Conservation (phyloP, 2,797 vertebrate genomes). For the Tolypeutes matacus region DNA sequence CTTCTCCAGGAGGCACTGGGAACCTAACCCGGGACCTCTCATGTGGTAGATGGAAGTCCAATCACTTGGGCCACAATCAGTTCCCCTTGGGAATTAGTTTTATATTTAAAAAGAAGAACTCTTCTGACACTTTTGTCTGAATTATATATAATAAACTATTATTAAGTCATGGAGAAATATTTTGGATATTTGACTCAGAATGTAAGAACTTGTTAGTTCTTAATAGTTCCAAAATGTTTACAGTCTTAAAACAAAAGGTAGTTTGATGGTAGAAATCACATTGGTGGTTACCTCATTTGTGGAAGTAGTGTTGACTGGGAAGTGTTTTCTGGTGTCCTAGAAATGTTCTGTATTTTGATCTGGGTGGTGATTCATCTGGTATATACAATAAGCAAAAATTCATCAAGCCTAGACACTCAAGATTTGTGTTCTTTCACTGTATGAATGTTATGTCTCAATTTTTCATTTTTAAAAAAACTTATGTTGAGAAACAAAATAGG, state of each 20-base stretch:
- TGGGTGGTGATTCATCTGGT: background rate
- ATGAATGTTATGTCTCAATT: background rate
- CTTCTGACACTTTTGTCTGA: background rate
- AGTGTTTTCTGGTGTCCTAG: background rate
- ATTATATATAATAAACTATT: constrained; percentile 13
- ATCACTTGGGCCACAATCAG: too few relatives aligned
- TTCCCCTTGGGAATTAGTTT: background rate
- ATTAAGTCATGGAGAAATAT: background rate
- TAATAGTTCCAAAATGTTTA: constrained; percentile 18
- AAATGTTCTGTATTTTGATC: background rate
- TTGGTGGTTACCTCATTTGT: background rate
- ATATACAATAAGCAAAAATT: background rate
- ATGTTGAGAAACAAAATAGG: background rate
- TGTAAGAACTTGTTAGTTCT: constrained; percentile 6
- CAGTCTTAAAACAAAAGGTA: constrained; percentile 16
- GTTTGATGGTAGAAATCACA: background rate
- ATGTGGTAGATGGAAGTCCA: background rate
- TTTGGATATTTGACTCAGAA: background rate
- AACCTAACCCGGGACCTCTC: too few relatives aligned
- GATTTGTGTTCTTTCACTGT: background rate
- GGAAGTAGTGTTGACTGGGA: background rate
- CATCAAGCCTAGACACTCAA: background rate
- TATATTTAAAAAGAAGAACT: background rate
- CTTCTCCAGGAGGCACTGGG: background rate
- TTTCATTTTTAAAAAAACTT: background rate